Evolutionary conservation across 2,888 invertebrate genomes (phyloP).

Genomic region (Agrotis clavis): DNA sequence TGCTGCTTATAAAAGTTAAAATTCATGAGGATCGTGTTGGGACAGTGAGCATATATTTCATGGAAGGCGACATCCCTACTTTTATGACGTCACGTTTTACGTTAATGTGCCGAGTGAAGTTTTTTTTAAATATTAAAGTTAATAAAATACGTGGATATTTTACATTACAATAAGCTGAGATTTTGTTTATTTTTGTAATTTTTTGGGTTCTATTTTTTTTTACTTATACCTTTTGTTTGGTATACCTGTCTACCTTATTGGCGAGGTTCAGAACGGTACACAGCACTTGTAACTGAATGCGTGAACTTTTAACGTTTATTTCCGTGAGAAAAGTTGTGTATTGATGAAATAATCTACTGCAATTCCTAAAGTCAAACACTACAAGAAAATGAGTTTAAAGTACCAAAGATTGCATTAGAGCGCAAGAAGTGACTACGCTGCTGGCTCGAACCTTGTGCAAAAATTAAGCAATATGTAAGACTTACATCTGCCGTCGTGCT

Average conservation of each 20-base stretch:
- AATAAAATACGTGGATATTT: slow-evolving; percentile 66
- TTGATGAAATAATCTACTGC: neutral
- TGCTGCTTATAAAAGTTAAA: slow-evolving; percentile 79
- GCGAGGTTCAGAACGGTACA: neutral
- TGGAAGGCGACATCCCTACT: slow-evolving; percentile 72
- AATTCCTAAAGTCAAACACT: neutral
- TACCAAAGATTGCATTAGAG: neutral
- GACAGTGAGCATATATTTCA: slow-evolving; percentile 77
- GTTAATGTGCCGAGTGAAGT: slow-evolving; percentile 71
- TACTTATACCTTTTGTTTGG: neutral
- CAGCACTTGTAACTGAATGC: neutral
- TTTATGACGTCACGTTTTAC: slow-evolving; percentile 86
- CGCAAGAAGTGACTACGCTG: neutral
- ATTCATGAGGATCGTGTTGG: slow-evolving; percentile 83
- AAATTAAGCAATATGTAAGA: slow-evolving; percentile 34
- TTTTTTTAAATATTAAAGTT: slow-evolving; percentile 65
- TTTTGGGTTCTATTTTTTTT: neutral
- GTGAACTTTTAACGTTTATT: too few relatives aligned
- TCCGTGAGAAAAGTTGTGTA: too few relatives aligned
- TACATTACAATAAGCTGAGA: slow-evolving; percentile 13
- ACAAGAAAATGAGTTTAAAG: slow-evolving; percentile 4
- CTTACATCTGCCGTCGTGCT: slow-evolving; percentile 20
- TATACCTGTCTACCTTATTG: neutral
- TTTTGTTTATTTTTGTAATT: slow-evolving; percentile 15
- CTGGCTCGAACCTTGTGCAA: slow-evolving; percentile 5